Evolutionary conservation across 2,113 vertebrate genomes (phyloP).

Genomic region (Corythaeola cristata): DNA sequence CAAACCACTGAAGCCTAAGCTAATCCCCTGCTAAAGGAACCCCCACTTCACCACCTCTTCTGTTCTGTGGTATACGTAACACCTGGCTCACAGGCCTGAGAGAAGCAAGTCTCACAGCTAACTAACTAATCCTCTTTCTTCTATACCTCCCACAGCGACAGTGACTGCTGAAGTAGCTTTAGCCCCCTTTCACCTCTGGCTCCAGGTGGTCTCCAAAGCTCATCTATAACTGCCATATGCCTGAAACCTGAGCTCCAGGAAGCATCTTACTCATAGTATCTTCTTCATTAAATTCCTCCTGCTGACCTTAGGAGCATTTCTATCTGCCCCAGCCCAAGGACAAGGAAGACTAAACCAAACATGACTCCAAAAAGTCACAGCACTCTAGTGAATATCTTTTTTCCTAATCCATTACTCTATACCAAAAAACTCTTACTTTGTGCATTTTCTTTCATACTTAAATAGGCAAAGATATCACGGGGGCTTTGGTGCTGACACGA

Average conservation of each 20-base stretch:
- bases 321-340: background rate
- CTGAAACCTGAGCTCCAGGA: background rate
- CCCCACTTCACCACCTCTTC: background rate
- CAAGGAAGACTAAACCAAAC: background rate
- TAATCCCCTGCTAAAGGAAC: background rate
- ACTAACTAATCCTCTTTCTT: background rate
- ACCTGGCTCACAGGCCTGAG: accelerated
- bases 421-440: background rate
- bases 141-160: background rate
- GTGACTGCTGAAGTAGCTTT: background rate
- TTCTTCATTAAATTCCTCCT: background rate
- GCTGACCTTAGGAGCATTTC: background rate
- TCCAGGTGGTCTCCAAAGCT: background rate
- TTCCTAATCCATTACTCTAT: background rate
- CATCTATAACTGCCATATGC: background rate
- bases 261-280: background rate
- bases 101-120: background rate
- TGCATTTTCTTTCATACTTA: background rate
- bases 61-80: background rate
- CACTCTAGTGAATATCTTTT: background rate
- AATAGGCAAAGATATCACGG: background rate
- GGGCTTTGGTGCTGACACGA: background rate
- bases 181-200: background rate
- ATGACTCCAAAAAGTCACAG: background rate
- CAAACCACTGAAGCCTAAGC: background rate